Evolutionary conservation across 2,888 invertebrate species (phyloP), one percentile per base, ranked within the genome.

Genomic region (Apamea monoglypha): DNA sequence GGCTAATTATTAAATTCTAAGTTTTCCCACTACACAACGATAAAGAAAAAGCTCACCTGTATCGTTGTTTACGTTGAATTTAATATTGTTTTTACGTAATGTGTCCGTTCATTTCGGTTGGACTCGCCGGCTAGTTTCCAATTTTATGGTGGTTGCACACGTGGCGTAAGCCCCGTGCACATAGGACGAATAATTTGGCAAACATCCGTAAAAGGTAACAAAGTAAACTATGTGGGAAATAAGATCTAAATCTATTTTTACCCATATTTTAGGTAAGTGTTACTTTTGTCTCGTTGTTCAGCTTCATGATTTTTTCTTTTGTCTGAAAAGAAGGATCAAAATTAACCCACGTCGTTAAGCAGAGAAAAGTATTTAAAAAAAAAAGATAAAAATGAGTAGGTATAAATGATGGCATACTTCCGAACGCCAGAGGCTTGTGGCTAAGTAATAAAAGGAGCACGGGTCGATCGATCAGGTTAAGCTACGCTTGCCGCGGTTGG

Each of bases 131-230:
- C 94, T 94, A 94, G 96, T 95, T 87, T 96, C 95, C 96, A 96
- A 96, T 96, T 96, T 96, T 94, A 96, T 96, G 95, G 96, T 96
- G 96, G 96, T 94, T 95, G 95, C 90, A 93, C 95, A 96, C 91
- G 92, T 89, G 91, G 87, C 59, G 87, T 88, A 83, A 87, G 75
- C 83, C 73, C 76, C 59, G 74, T 72, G 78, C 80, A 88, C 80
- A 89, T 84, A 85, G 76, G 86, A 89, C 87, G 87, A 91, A 91
- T 88, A 85, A 87, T 87, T 89, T 84, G 86, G 88, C 84, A 89
- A 76, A 81, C 77, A 74, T 76, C 77, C 76, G 87, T 67, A 63
- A 74, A 83, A 83, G 80, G 80, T 85, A 83, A 67, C 78, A 72
- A 82, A 85, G 78, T 89, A 80, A 87, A 75, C 76, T 82, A 81